Evolutionary conservation across 2,888 invertebrate genomes (phyloP), one percentile per base, ranked within the genome.

Genomic region (Eilema caniola): DNA sequence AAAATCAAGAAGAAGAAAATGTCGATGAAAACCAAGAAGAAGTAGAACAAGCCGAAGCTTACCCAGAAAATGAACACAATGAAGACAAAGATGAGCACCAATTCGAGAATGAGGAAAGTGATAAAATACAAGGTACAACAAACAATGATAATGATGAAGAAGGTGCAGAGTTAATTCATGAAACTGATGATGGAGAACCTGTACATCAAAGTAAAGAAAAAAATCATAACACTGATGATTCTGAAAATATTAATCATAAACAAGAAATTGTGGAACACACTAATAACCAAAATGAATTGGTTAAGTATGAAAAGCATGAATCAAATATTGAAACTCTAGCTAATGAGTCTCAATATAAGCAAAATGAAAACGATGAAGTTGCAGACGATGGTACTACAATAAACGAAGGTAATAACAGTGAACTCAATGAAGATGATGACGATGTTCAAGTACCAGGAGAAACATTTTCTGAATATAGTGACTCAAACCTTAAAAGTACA

Each of bases 381-480:
- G 77, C 75, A 72, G 85, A 85, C 71, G 81, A 85, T 71, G 82
- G 71, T 77, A 79, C 80, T 71, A 73, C 89, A 77, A 80, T 84
- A 77, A 85, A 83, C 72, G 92, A 94, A 94, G 93, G 93, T 94
- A 94, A 93, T 91, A 90, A 86, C 83, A 85, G 85, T 86, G 87
- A 87, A 80, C 86, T 87, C 83, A 95, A 93, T 76, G 94, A 96
- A 86, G 96, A 96, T 71, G 96, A 96, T 76, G 96, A 96, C 76
- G 96, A 96, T 82, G 95, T 95, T 70, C 89, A 95, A 88, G 89
- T 95, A 85, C 95, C 94, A 90, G 91, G 96, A 86, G 92, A 93
- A 76, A 86, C 88, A 82, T 86, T 90, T 77, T 90, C 92, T 72
- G 95, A 95, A 87, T 91, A 93, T 83, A 92, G 90, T 81, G 92